Evolutionary conservation across 2,113 vertebrate genomes (phyloP).

Genomic region (Gadus chalcogrammus): DNA sequence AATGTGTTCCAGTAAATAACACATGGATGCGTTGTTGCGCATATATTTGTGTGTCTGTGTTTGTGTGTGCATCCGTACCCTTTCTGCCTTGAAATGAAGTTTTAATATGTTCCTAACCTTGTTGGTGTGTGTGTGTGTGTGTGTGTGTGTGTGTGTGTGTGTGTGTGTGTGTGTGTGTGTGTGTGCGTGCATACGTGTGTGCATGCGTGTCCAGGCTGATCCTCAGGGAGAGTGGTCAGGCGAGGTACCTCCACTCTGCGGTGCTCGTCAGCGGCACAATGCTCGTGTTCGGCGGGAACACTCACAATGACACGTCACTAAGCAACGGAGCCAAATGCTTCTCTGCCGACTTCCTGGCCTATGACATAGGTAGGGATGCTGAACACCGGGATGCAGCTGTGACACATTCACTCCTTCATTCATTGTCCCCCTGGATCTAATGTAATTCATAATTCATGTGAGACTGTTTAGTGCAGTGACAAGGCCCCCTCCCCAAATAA

Average conservation of each 20-base stretch:
- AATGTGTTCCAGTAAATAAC: no score
- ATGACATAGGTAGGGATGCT: constrained; percentile 80
- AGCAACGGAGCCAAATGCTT: constrained; percentile 92
- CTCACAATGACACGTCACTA: constrained; percentile 92
- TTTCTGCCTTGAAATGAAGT: no score
- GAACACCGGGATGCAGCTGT: not conserved
- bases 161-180: constrained; percentile 6
- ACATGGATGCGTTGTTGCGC: not conserved
- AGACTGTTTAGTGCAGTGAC: no score
- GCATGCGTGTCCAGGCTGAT: constrained; percentile 76
- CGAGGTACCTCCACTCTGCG: constrained; percentile 86
- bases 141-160: not conserved
- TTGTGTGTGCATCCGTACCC: not conserved
- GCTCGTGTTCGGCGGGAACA: constrained; percentile 91
- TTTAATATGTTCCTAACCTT: no score
- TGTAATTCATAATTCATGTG: no score
- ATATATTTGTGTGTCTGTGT: not conserved
- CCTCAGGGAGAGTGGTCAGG: constrained; percentile 81
- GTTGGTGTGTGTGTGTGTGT: not conserved
- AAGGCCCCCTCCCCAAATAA: no score
- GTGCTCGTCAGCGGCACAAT: constrained; percentile 83
- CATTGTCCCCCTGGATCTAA: not conserved
- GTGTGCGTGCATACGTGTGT: constrained; percentile 46
- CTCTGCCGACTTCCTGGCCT: constrained; percentile 87
- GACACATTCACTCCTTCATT: not conserved